Conservation (phyloP, 37 sponge, comb jelly and placozoan genomes). For the Mnemiopsis leidyi region DNA sequence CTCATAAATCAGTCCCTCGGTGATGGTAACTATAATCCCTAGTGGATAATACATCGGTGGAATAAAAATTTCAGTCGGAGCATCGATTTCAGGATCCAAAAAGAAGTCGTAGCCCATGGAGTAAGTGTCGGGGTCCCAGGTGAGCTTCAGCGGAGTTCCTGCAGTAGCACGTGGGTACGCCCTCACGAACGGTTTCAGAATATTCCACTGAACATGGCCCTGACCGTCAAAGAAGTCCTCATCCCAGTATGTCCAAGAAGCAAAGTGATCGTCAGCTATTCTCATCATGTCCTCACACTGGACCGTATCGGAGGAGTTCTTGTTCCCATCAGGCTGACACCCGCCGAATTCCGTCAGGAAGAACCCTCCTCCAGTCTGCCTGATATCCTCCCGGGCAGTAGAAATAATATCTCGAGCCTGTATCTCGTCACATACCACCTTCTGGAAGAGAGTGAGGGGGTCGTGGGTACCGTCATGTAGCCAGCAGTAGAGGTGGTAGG, state of each 20-base stretch:
- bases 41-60: neutral
- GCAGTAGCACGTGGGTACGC: neutral
- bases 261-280: neutral
- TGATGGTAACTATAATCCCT: neutral
- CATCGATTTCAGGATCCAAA: neutral
- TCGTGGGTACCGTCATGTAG: neutral
- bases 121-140: neutral
- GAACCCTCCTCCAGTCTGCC: neutral
- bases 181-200: neutral
- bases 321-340: neutral
- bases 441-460: neutral
- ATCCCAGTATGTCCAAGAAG: conserved; percentile 42
- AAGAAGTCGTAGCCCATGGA: neutral
- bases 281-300: neutral
- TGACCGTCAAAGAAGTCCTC: neutral
- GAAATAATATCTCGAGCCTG: neutral
- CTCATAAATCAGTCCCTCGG: neutral
- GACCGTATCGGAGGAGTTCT: conserved; percentile 27
- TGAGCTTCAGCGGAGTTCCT: neutral
- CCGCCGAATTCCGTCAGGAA: conserved; percentile 4
- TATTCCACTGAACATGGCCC: neutral
- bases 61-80: neutral
- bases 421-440: neutral
- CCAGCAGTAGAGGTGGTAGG: conserved; percentile 80
- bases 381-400: neutral